Conservation (phyloP, 2,797 vertebrate species). For the Acipenser oxyrinchus region DNA sequence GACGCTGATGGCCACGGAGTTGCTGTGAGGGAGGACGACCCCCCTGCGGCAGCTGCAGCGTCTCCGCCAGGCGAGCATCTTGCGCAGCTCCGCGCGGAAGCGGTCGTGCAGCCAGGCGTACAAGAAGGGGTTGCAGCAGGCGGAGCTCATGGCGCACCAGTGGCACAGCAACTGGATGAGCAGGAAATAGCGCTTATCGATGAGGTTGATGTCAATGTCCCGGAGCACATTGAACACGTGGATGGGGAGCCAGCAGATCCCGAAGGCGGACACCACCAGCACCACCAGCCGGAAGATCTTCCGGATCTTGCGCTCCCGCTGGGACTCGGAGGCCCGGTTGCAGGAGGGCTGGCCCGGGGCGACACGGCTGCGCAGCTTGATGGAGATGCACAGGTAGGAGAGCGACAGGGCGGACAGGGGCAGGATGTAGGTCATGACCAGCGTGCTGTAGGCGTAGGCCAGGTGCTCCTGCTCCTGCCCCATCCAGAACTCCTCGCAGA, state of each 20-base stretch:
- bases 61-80: constrained; percentile 57
- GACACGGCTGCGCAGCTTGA: constrained; percentile 75
- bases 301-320: constrained; percentile 63
- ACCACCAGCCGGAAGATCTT: constrained; percentile 76
- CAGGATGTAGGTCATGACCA: constrained; percentile 76
- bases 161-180: constrained; percentile 80
- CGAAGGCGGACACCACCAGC: constrained; percentile 73
- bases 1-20: constrained; percentile 59
- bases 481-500: constrained; percentile 87
- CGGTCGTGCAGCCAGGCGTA: constrained; percentile 82
- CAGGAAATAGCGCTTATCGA: constrained; percentile 76
- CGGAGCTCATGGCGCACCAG: constrained; percentile 80
- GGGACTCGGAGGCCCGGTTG: constrained; percentile 59
- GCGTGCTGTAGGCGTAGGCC: constrained; percentile 73
- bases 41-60: constrained; percentile 40
- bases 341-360: constrained; percentile 71
- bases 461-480: constrained; percentile 62
- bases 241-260: constrained; percentile 79
- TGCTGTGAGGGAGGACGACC: constrained; percentile 61
- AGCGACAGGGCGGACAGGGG: constrained; percentile 74
- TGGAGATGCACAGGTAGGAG: constrained; percentile 76
- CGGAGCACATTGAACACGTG: constrained; percentile 78
- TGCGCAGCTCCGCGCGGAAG: constrained; percentile 68
- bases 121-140: constrained; percentile 82
- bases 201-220: constrained; percentile 74